A percentile compares a stretch with the other conserved stretches of the same genome.
Evolutionary conservation across 2,888 invertebrate genomes (phyloP).

Genomic region (Vandiemenella viatica): DNA sequence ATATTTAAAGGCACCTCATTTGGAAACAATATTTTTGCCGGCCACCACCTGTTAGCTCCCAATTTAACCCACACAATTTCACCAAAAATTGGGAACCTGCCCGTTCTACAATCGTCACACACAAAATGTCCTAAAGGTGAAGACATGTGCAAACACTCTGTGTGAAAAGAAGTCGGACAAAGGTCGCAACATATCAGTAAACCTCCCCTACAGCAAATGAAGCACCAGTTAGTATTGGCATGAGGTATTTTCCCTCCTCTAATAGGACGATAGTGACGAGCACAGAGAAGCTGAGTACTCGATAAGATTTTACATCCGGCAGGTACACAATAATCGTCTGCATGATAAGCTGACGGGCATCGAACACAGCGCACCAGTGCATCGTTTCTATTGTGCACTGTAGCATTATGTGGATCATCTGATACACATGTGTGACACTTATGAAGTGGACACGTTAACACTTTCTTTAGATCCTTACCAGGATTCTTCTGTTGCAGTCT

Average conservation of each 20-base stretch:
- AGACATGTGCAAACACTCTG: slow-evolving; percentile 60
- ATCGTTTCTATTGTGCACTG: slow-evolving; percentile 41
- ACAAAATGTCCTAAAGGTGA: slow-evolving; percentile 59
- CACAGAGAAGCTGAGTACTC: slow-evolving; percentile 67
- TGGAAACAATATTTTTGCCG: slow-evolving; percentile 73
- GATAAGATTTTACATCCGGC: slow-evolving; percentile 72
- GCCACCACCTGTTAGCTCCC: slow-evolving; percentile 79
- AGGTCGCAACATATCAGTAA: slow-evolving; percentile 82
- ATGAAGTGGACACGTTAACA: slow-evolving; percentile 63
- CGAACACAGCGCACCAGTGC: slow-evolving; percentile 61
- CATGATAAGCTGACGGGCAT: slow-evolving; percentile 83
- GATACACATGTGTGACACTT: slow-evolving; percentile 76
- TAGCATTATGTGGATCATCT: slow-evolving; percentile 28
- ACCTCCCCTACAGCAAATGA: slow-evolving; percentile 73
- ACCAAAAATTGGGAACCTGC: slow-evolving; percentile 74
- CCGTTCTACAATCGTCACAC: slow-evolving; percentile 82
- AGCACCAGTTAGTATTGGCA: slow-evolving; percentile 85
- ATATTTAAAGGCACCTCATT: slow-evolving; percentile 71
- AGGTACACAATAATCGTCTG: slow-evolving; percentile 62
- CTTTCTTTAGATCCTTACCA: slow-evolving; percentile 26
- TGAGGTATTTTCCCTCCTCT: slow-evolving; percentile 33
- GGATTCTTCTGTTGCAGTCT: slow-evolving; percentile 28
- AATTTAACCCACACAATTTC: slow-evolving; percentile 93
- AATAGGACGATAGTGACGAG: slow-evolving; percentile 48
- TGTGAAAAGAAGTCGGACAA: slow-evolving; percentile 84